Base-by-base conservation (phyloP, 2,797 vertebrate genomes). In the Fistularia tabacaria region DNA sequence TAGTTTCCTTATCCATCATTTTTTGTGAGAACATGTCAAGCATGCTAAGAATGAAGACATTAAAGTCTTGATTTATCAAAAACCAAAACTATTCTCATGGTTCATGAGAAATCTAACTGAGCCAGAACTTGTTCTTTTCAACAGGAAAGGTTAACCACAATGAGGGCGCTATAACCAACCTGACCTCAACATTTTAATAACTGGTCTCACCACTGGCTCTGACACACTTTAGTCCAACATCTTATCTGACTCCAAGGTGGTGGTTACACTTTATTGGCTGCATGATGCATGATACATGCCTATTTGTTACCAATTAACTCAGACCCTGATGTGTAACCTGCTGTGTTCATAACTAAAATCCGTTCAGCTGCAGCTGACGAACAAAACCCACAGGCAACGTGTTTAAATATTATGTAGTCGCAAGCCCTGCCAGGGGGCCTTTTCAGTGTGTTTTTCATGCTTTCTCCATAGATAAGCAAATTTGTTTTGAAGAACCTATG, bases 291-390 rank as follows among this genome's bases (percentile, higher is more conserved):
- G 69, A 69, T 59, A 56, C 49, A 36, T 66, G 56, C 69, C 75
- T 78, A 78, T 86, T 84, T 83, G 78, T 84, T 65, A 75, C 73
- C 65, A 81, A 80, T 89, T 85, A 86, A 82, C 77, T 82, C 59
- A 10, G 46, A 57, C 57, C 57, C 59, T 59, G 51, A 57, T 72
- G 62, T 61, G 52, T 61, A 36, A 46, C 14, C 57, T 56, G 40
- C 36, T 59, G 44, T 65, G 54, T 59, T 70, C 62, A 51, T 57
- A 49, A 57, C 62, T 71, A 54, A 54, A 59, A 74, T 52, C 49
- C 66, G 73, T 73, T 61, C 66, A 68, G 46, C 64, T 67, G 52
- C 52, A 57, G 64, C 62, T 63, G 38, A 51, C 49, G 9, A 48
- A 55, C 49, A 62, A 42, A 55, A 81, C 55, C 62, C 37, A 52